Base-by-base conservation (phyloP, 2,797 vertebrate genomes). In the Rhinatrema bivittatum region DNA sequence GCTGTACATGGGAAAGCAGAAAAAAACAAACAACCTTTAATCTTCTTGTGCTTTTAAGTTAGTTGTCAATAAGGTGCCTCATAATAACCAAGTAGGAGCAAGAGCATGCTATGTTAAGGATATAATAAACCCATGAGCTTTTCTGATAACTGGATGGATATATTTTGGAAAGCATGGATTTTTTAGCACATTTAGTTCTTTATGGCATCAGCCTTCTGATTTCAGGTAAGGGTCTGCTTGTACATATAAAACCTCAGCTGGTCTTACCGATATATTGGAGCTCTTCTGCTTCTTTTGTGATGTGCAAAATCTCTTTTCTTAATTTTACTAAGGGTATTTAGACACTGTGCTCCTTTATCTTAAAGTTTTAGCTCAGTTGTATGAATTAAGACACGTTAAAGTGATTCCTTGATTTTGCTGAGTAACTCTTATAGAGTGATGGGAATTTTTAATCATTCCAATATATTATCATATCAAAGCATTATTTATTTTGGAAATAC, bases 121-220 rank as follows among this genome's bases (percentile, higher is more conserved):
- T 46, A 53, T 36, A 29, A 33, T 34, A 41, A 70, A 50, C 67
- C 69, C 61, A 79, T 78, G 79, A 69, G 40, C 5, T 1, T 47
- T 56, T 48, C 59, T 32, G 59, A 45, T 68, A 76, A 72, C 70
- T 86, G 79, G 67, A 84, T 84, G 84, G 82, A 79, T 81, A 70
- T 50, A 78, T 57, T 53, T 43, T 53, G 72, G 72, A 66, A 76
- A 79, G 59, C 62, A 82, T 81, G 81, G 79, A 79, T 68, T 65
- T 72, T 71, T 68, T 80, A 74, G 70, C 72, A 46, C 51, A 61
- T 46, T 62, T 80, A 33, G 32, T 79, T 60, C 62, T 85, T 45
- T 83, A 9, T 28, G 74, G 70, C 65, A 65, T 77, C 57, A 68
- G 68, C 59, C 39, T 78, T 47, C 41, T 81, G 22, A 66, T 82